A percentile compares a stretch with the other conserved stretches of the same genome.
phyloP scores from a whole-genome alignment of 2,113 vertebrate species.

The Perca flavescens region DNA sequence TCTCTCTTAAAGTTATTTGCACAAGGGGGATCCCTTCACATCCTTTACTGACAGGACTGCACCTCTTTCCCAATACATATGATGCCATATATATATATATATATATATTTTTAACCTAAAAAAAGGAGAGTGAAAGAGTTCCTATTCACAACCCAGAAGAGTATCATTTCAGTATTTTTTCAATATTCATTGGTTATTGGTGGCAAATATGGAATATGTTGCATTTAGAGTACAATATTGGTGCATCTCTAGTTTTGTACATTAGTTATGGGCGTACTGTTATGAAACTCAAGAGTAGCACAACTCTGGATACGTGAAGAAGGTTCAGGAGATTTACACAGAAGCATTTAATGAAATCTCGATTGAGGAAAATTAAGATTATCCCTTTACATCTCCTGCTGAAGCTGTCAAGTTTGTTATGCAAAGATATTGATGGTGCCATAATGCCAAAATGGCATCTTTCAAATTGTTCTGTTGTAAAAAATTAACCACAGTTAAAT shows the following conservation, averaged over 20 bases:
- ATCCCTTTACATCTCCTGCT: conserved; percentile 8
- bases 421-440: too few relatives aligned
- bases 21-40: background rate
- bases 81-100: too few relatives aligned
- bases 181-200: conserved; percentile 16
- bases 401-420: too few relatives aligned
- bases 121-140: background rate
- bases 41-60: background rate
- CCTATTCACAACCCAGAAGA: background rate
- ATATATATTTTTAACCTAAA: too few relatives aligned
- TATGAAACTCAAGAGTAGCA: background rate
- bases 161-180: background rate
- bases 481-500: conserved; percentile 28
- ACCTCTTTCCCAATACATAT: background rate
- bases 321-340: too few relatives aligned
- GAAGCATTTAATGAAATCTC: conserved; percentile 9
- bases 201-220: conserved; percentile 10
- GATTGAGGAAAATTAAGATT: too few relatives aligned
- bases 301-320: background rate
- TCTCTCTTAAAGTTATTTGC: background rate
- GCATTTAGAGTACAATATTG: conserved; percentile 3
- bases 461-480: background rate
- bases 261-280: conserved; percentile 6
- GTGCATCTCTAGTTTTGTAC: conserved; percentile 30
- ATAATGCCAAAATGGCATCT: background rate